Conservation (phyloP, 2,888 invertebrate species). For the Tuberolachnus salignus region DNA sequence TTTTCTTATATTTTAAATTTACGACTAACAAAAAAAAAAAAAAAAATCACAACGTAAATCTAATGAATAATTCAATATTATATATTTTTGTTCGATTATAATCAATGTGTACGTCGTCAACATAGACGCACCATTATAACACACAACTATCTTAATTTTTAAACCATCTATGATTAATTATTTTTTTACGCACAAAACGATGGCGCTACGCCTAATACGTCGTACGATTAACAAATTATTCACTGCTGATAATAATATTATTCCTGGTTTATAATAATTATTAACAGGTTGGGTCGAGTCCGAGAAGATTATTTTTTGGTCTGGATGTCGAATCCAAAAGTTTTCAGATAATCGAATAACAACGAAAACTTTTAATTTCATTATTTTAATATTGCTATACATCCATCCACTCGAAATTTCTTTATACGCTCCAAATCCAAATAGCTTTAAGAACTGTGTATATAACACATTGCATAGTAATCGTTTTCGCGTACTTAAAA, state of each 20-base stretch:
- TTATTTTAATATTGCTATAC: slow-evolving; percentile 5
- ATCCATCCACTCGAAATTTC: background rate
- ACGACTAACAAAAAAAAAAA: background rate
- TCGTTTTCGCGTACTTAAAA: too few species aligned
- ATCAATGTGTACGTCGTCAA: background rate
- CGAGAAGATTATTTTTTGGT: slow-evolving; percentile 52
- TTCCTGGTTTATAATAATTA: too few species aligned
- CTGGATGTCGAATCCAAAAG: slow-evolving; percentile 47
- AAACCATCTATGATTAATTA: too few species aligned
- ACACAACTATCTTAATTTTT: too few species aligned
- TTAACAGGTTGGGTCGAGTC: slow-evolving; percentile 47
- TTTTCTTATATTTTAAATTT: background rate
- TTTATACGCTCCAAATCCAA: background rate
- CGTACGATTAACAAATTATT: too few species aligned
- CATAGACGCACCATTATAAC: too few species aligned
- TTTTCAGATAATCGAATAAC: slow-evolving; percentile 2
- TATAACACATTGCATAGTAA: too few species aligned
- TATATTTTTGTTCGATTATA: background rate
- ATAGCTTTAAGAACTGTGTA: too few species aligned
- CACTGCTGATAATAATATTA: too few species aligned
- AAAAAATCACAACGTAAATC: background rate
- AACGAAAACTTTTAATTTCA: slow-evolving; percentile 18
- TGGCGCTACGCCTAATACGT: too few species aligned
- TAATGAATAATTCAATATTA: background rate
- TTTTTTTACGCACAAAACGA: background rate